Evolutionary conservation across 1,140 invertebrate genomes (phyloP).

Genomic region (Zaprionus davidi): DNA sequence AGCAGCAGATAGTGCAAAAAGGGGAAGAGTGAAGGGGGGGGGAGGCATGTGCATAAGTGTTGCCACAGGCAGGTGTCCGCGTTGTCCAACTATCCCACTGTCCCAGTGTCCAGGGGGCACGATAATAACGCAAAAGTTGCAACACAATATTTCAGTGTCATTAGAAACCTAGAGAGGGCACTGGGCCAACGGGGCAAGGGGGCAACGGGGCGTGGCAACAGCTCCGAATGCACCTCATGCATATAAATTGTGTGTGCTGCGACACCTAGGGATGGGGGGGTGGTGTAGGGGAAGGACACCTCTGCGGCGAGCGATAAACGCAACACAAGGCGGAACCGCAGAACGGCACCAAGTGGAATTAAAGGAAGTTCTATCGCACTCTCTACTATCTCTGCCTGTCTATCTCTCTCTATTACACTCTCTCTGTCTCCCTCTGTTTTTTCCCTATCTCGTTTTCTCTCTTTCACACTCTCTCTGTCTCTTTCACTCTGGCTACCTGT

Average conservation of each 20-base stretch:
- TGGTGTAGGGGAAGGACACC: background rate
- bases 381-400: background rate
- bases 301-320: background rate
- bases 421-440: background rate
- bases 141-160: slow-evolving; percentile 72
- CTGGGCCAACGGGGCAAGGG: background rate
- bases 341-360: slow-evolving; percentile 49
- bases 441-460: background rate
- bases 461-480: background rate
- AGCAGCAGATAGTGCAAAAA: background rate
- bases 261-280: background rate
- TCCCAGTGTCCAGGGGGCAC: slow-evolving; percentile 19
- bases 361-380: slow-evolving; percentile 19
- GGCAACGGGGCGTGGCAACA: slow-evolving; percentile 30
- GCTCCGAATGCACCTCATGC: slow-evolving; percentile 27
- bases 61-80: slow-evolving; percentile 37
- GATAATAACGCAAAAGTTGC: slow-evolving; percentile 64
- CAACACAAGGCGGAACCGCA: background rate
- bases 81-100: background rate
- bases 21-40: background rate
- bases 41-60: background rate
- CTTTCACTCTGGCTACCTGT: background rate
- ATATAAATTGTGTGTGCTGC: slow-evolving; percentile 40
- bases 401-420: slow-evolving; percentile 6
- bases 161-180: slow-evolving; percentile 38